Base-by-base conservation (phyloP, 2,888 invertebrate species). In the Graphium colonna region DNA sequence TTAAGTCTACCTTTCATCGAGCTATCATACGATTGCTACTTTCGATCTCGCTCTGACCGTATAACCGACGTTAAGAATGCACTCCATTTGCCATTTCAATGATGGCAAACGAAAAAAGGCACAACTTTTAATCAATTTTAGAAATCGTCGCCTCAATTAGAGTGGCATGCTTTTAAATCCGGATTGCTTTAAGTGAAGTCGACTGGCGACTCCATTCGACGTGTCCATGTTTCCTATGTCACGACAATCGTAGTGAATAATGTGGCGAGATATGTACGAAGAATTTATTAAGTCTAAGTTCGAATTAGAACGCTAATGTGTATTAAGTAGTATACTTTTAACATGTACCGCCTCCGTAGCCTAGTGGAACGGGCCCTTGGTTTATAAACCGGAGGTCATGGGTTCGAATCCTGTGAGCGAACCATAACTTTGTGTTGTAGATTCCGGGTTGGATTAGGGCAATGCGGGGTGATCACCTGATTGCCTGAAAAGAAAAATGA, bases 21-120 rank as follows among this genome's bases (percentile, higher is more conserved):
- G n/a, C n/a, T n/a, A n/a, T n/a, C n/a, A n/a, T n/a, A 72, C 75
- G 75, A 81, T 83, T 83, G 82, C 81, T 83, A 81, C 83, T 86
- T 86, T 85, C 84, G 79, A 84, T 85, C 79, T 71, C 69, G 59
- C 60, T 7, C 7, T n/a, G n/a, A n/a, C n/a, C n/a, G n/a, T n/a
- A n/a, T n/a, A n/a, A n/a, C n/a, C n/a, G n/a, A n/a, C n/a, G n/a
- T n/a, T n/a, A 5, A 26, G 26, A 5, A 7, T 26, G 7, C 4
- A 3, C 26, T 26, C 26, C 26, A 26, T 26, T 26, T 7, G 26
- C 7, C 3, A 26, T 26, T 3, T 5, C 26, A 5, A 7, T 26
- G 26, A 5, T 3, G 7, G 3, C 26, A 5, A 26, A 26, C 3
- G 7, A 26, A 26, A 3, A 26, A 7, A 26, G 4, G 7, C 26